phyloP scores from a whole-genome alignment of 2,888 invertebrate species.

The Scelioninae gen. 1 region DNA sequence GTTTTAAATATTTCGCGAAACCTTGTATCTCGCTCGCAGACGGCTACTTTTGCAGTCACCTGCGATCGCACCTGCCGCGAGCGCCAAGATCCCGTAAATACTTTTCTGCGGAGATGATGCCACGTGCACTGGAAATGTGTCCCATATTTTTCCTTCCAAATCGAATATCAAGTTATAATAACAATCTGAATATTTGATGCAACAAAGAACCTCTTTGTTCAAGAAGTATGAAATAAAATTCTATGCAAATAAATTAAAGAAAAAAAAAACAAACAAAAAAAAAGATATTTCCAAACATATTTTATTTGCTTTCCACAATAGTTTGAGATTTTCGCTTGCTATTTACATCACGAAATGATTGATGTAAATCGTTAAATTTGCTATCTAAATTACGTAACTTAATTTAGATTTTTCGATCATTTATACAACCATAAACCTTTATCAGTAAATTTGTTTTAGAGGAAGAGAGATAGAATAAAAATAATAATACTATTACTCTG shows the following conservation, averaged over 20 bases:
- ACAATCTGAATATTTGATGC: not conserved
- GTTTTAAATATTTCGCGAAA: conserved; percentile 14
- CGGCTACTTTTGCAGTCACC: conserved; percentile 43
- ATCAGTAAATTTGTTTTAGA: too few relatives aligned
- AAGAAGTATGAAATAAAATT: too few relatives aligned
- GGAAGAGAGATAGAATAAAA: not conserved
- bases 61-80: conserved; percentile 46
- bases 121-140: conserved; percentile 29
- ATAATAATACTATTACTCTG: not conserved
- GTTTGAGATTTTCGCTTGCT: too few relatives aligned
- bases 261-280: too few relatives aligned
- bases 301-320: too few relatives aligned
- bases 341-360: not conserved
- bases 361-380: not conserved
- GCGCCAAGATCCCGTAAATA: conserved; percentile 19
- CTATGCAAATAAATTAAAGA: too few relatives aligned
- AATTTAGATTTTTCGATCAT: too few relatives aligned
- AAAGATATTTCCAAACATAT: too few relatives aligned
- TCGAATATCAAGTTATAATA: not conserved
- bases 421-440: too few relatives aligned
- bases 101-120: conserved; percentile 15
- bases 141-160: conserved; percentile 1
- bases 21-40: conserved; percentile 12
- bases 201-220: too few relatives aligned
- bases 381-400: too few relatives aligned